Base-by-base conservation (phyloP, 1,140 invertebrate species). In the Pseudachorutes palmiensis region DNA sequence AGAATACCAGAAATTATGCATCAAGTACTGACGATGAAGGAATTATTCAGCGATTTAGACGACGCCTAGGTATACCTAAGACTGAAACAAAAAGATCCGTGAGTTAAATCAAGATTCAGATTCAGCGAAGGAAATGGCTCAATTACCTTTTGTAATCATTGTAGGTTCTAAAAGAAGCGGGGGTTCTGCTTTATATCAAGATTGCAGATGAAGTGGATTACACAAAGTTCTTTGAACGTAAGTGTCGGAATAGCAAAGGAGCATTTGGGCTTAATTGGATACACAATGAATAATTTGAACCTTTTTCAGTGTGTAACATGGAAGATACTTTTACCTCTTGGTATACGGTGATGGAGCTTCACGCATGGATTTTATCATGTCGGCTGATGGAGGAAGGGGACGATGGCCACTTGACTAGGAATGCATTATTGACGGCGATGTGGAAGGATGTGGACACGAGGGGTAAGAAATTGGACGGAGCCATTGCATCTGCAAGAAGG, bases 261-360 rank as follows among this genome's bases (percentile, higher is more conserved):
- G n/a, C 60, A 41, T 9, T 24, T 2, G 30, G 28, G 41, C 26
- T 55, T 49, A n/a, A 14, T 28, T 29, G 1, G 51, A 32, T 60
- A 29, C 36, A 33, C 16, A 31, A 31, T 63, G 24, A 1, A 36
- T 60, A 48, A 31, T 33, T 16, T 55, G 32, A 1, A 63, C 41
- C n/a, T 28, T 2, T 61, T 36, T n/a, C 80, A 81, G 83, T 84
- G 75, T 85, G 87, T 64, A 79, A 86, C 51, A 77, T 92, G 75
- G 81, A 84, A 26, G 90, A 93, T 72, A 90, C 88, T 33, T 90
- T 90, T 76, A 83, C 83, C 71, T 90, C 90, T 0, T 92, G 90
- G 90, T 93, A 91, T 77, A 75, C 86, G 1, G 79, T 92, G 1
- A 90, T 88, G 1, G 90, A 92, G 77, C 78, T 93, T 22, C 90